Evolutionary conservation across 2,888 invertebrate species (phyloP).

Genomic region (Pristionchus arcanus): DNA sequence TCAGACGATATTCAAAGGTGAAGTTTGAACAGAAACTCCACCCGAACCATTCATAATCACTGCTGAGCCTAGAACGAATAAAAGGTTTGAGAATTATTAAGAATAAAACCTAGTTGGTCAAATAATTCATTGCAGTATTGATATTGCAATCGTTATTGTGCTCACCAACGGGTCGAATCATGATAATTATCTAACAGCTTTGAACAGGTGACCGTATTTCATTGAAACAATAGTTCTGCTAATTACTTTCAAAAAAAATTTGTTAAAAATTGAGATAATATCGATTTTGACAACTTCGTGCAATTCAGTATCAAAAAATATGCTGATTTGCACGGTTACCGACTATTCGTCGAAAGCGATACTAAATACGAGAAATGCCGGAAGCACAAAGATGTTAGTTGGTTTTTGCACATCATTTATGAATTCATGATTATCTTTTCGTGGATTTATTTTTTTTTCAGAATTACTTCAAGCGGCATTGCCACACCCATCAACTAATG

Average conservation of each 20-base stretch:
- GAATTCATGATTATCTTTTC: neutral
- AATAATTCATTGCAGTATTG: neutral
- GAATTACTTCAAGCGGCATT: conserved; percentile 23
- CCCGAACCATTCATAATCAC: neutral
- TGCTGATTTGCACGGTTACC: neutral
- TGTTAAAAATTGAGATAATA: too few species aligned
- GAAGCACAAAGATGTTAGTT: neutral
- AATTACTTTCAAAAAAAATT: too few species aligned
- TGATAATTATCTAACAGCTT: neutral
- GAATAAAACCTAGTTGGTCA: too few species aligned
- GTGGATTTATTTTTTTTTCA: neutral
- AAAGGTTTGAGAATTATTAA: too few species aligned
- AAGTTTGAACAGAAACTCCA: too few species aligned
- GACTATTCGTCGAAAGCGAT: neutral
- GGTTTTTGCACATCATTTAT: too few species aligned
- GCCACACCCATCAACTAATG: neutral
- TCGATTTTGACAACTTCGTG: too few species aligned
- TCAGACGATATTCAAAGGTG: too few species aligned
- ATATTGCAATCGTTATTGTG: neutral
- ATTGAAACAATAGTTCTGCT: too few species aligned
- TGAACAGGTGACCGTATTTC: neutral
- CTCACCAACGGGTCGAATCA: neutral
- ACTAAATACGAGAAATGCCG: neutral
- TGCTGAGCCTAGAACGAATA: neutral
- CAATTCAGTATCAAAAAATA: conserved; percentile 8